These are phyloP conservation scores for Aethes cnicana DNA, from an alignment of 2,888 invertebrate species.

Conservation along the genomic window DNA sequence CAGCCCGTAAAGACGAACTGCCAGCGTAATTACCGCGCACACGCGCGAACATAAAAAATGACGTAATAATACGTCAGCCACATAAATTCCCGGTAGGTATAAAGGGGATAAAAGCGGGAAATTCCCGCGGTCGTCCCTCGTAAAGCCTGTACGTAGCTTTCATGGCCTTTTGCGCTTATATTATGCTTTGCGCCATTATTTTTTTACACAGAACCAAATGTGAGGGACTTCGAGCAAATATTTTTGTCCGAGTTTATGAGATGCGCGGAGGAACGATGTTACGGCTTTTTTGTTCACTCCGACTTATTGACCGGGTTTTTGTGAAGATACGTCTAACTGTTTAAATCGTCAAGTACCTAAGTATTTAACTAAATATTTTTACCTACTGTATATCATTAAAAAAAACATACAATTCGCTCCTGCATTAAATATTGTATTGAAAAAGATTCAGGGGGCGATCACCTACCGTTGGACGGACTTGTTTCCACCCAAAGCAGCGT, in stretches of 20 bases:
- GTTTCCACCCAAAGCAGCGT: too few relatives aligned
- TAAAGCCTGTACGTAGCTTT: constrained; percentile 23
- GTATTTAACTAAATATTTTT: not conserved
- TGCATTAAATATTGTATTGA: too few relatives aligned
- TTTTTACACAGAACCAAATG: constrained; percentile 26
- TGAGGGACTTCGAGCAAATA: constrained; percentile 14
- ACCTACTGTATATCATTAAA: too few relatives aligned
- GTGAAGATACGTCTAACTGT: not conserved
- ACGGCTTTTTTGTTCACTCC: not conserved
- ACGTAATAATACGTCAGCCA: constrained; percentile 28
- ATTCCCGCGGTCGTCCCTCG: constrained; percentile 28
- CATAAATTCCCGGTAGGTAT: constrained; percentile 28
- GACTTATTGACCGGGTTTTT: not conserved
- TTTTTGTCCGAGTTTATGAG: constrained; percentile 16
- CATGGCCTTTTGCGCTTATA: constrained; percentile 27
- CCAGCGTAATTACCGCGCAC: constrained; percentile 19
- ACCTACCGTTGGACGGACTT: too few relatives aligned
- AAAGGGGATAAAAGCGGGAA: constrained; percentile 24
- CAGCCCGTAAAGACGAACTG: not conserved
- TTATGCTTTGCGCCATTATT: constrained; percentile 25
- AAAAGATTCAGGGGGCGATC: too few relatives aligned
- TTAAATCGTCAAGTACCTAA: not conserved
- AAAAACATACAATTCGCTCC: too few relatives aligned
- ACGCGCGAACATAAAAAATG: constrained; percentile 25
- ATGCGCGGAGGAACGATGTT: constrained; percentile 2